Evolutionary conservation across 2,113 vertebrate genomes (phyloP).

Genomic region (Bostrychus sinensis): DNA sequence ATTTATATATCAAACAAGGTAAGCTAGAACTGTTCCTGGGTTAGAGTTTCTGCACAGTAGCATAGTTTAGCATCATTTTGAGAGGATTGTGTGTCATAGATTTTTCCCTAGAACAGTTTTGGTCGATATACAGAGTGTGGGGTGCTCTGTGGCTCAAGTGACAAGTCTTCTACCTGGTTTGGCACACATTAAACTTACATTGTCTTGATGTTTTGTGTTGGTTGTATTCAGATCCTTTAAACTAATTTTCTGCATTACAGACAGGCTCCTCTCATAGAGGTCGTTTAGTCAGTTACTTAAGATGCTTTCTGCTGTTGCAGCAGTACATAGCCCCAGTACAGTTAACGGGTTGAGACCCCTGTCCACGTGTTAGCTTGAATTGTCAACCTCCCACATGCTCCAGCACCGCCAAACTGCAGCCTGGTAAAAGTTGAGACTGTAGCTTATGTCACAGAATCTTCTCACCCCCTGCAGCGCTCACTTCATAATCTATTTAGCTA

Average conservation of each 20-base stretch:
- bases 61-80: not conserved
- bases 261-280: slow-evolving; percentile 20
- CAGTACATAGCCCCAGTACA: slow-evolving; percentile 1
- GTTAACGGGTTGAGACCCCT: slow-evolving; percentile 3
- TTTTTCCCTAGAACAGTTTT: slow-evolving; percentile 2
- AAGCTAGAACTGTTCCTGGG: not conserved
- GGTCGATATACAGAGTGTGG: slow-evolving; percentile 28
- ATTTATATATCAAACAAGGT: not conserved
- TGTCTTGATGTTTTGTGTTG: slow-evolving; percentile 53
- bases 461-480: slow-evolving; percentile 14
- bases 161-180: slow-evolving; percentile 46
- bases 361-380: slow-evolving; percentile 19
- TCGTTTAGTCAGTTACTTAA: slow-evolving; percentile 35
- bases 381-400: slow-evolving; percentile 8
- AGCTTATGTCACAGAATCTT: slow-evolving; percentile 20
- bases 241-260: slow-evolving; percentile 39
- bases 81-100: not conserved
- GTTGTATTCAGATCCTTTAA: slow-evolving; percentile 52
- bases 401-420: slow-evolving; percentile 13
- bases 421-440: slow-evolving; percentile 9
- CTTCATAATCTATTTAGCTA: slow-evolving; percentile 46
- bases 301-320: slow-evolving; percentile 24
- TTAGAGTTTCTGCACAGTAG: not conserved
- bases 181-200: slow-evolving; percentile 46
- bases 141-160: slow-evolving; percentile 36